Conservation (phyloP, 2,113 vertebrate species). For the Melanerpes formicivorus region DNA sequence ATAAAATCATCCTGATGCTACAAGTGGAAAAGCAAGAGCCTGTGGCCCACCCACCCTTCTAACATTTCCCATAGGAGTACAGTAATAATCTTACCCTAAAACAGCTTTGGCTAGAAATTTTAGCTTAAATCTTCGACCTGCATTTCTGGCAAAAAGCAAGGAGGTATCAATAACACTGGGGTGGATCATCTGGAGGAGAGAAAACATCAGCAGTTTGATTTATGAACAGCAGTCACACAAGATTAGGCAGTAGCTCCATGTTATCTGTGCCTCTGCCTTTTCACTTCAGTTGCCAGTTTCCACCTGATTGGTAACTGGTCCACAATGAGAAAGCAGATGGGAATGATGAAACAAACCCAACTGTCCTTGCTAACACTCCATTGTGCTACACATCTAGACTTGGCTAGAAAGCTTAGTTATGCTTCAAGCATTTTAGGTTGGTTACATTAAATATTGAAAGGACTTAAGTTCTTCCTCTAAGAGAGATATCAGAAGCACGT, state of each 20-base stretch:
- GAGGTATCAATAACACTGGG: constrained; percentile 90
- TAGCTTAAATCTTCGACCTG: constrained; percentile 85
- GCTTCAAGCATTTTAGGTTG: not conserved
- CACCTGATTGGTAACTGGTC: not conserved
- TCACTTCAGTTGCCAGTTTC: not conserved
- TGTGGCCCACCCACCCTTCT: not conserved
- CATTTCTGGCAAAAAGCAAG: constrained; percentile 82
- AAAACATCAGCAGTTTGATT: constrained; percentile 2
- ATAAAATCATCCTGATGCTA: not conserved
- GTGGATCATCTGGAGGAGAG: constrained; percentile 84
- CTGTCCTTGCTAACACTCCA: not conserved
- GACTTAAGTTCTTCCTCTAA: not conserved
- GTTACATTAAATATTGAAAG: not conserved
- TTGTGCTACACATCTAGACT: not conserved
- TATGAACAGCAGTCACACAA: not conserved
- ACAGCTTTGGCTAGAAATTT: constrained; percentile 85
- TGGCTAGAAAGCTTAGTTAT: not conserved
- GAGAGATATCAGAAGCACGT: not conserved
- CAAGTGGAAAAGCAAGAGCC: not conserved
- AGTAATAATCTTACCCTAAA: constrained; percentile 80
- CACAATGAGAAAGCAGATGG: not conserved
- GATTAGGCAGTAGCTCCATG: not conserved
- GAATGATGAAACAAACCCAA: not conserved
- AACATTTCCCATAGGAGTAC: not conserved
- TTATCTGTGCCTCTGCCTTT: not conserved